Base-by-base conservation (phyloP, 2,888 invertebrate species). In the Pogonocherus hispidulus region DNA sequence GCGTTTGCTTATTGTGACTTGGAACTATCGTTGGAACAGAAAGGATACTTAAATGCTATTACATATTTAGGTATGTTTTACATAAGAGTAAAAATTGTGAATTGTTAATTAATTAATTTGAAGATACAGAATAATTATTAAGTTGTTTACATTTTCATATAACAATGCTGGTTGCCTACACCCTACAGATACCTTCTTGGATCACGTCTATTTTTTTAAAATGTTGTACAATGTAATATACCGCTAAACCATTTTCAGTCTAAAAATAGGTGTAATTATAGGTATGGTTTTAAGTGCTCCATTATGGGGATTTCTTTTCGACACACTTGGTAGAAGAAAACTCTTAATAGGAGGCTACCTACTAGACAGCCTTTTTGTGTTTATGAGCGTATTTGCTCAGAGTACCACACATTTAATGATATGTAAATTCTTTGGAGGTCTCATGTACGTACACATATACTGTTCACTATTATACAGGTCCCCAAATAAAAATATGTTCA, bases 231-330 rank as follows among this genome's bases (percentile, higher is more conserved):
- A n/a, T n/a, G n/a, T n/a, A n/a, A n/a, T n/a, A n/a, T n/a, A n/a
- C n/a, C n/a, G n/a, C n/a, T n/a, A n/a, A n/a, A n/a, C n/a, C n/a
- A n/a, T n/a, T n/a, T n/a, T n/a, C n/a, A n/a, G n/a, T n/a, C n/a
- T n/a, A n/a, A n/a, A n/a, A n/a, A n/a, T n/a, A n/a, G n/a, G n/a
- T n/a, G n/a, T n/a, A n/a, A n/a, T n/a, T 62, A 0, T 46, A 67
- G 67, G 67, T 46, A 94, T 94, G 92, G 90, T 92, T 72, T 86
- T 89, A 0, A 92, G 93, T 32, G 91, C 92, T 0, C 87, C 92
- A 80, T 71, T 93, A 3, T 94, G 94, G 94, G 94, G 94, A 0
- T 93, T 91, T 81, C 83, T 93, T 2, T 91, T 93, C 0, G 94
- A 94, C 79, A 91, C 91, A 0, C 87, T 91, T 63, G 94, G 93